phyloP scores from a whole-genome alignment of 2,113 vertebrate species.

The Corvus cornix region DNA sequence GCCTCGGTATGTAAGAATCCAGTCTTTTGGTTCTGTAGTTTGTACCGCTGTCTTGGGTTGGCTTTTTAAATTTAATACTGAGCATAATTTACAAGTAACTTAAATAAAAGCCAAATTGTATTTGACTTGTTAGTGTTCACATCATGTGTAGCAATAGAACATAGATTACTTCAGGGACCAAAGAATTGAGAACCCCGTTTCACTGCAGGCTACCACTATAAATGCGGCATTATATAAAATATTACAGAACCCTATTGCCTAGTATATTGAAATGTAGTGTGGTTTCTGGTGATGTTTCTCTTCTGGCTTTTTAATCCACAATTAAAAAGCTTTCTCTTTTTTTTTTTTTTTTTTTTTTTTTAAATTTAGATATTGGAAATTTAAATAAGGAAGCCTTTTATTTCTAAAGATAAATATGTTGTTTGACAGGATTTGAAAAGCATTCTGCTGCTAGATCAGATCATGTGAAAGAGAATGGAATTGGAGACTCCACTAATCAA shows the following conservation, averaged over 20 bases:
- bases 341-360: neutral
- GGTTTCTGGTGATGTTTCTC: neutral
- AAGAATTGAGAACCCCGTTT: neutral
- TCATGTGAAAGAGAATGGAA: conserved; percentile 81
- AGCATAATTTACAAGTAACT: neutral
- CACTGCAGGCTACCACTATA: neutral
- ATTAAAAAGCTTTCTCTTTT: neutral
- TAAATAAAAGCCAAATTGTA: neutral
- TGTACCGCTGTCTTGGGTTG: neutral
- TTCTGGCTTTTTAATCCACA: neutral
- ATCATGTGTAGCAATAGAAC: neutral
- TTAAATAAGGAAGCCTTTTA: neutral
- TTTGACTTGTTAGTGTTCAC: neutral
- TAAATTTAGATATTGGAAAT: neutral
- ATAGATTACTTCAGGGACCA: neutral
- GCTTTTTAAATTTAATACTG: neutral
- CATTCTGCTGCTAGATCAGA: conserved; percentile 71
- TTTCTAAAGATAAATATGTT: neutral
- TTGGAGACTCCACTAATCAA: conserved; percentile 68
- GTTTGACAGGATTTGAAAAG: conserved; percentile 69
- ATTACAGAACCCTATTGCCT: neutral
- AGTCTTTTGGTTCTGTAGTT: neutral
- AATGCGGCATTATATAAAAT: neutral
- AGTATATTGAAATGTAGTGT: neutral
- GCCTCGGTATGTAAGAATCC: neutral